Evolutionary conservation across 2,888 invertebrate genomes (phyloP).

Genomic region (Halictus quadricinctus): DNA sequence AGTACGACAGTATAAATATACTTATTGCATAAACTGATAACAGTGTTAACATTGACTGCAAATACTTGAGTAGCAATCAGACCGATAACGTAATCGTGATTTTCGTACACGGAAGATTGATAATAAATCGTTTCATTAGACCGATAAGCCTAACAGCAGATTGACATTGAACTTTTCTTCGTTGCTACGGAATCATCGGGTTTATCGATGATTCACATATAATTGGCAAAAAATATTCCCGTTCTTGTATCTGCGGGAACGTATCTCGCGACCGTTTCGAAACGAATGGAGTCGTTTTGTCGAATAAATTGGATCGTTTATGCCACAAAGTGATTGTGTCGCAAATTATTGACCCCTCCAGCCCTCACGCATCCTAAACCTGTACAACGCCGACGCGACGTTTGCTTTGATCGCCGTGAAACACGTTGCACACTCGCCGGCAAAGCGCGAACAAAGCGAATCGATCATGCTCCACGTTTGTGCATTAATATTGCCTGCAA

Average conservation of each 20-base stretch:
- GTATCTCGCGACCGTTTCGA: constrained; percentile 10
- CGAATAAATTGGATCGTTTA: constrained; percentile 44
- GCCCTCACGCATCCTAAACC: constrained; percentile 25
- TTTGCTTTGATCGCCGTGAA: constrained; percentile 1
- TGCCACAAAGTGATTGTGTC: constrained; percentile 35
- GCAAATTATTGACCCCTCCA: constrained; percentile 42
- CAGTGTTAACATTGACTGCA: not conserved
- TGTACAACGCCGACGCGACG: not conserved
- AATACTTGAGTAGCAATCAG: not conserved
- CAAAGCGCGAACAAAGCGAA: not conserved
- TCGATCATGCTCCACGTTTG: not conserved
- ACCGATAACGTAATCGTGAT: not conserved
- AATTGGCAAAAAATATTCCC: not conserved
- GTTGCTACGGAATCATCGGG: not conserved
- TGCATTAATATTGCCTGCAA: not conserved
- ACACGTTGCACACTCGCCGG: not conserved
- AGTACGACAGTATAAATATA: not conserved
- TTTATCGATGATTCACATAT: not conserved
- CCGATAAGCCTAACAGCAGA: not conserved
- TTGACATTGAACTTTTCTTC: not conserved
- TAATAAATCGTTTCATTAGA: accelerated
- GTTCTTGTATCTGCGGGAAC: not conserved
- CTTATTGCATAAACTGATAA: not conserved
- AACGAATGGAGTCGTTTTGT: constrained; percentile 38
- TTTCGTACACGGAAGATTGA: not conserved